phyloP scores from a whole-genome alignment of 2,888 invertebrate genomes.

The Globia sparganii region DNA sequence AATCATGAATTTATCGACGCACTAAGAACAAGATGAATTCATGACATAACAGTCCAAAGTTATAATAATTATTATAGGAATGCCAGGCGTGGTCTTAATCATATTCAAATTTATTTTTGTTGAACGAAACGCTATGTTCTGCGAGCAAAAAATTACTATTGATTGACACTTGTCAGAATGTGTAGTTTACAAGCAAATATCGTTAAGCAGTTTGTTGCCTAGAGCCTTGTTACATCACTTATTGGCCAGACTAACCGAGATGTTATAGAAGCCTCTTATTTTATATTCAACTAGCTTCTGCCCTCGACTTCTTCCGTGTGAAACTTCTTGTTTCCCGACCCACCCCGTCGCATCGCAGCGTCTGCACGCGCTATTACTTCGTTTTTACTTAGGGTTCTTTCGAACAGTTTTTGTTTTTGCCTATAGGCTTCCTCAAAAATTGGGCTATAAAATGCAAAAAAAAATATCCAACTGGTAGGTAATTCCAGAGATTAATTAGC shows the following conservation, averaged over 20 bases:
- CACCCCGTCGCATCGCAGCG: no score
- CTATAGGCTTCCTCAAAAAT: no score
- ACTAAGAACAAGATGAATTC: no score
- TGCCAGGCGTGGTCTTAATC: slow-evolving; percentile 46
- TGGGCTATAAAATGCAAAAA: no score
- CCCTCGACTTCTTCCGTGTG: background rate
- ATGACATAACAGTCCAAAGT: slow-evolving; percentile 62
- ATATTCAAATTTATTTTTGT: slow-evolving; percentile 52
- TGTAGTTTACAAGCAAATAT: slow-evolving; percentile 19
- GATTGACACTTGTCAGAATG: slow-evolving; percentile 44
- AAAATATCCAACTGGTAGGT: no score
- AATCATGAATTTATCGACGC: no score
- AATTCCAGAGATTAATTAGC: no score
- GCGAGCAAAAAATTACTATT: slow-evolving; percentile 30
- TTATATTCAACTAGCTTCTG: background rate
- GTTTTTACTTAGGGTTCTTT: no score
- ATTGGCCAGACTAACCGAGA: slow-evolving; percentile 1
- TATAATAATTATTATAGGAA: slow-evolving; percentile 49
- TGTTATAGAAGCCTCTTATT: background rate
- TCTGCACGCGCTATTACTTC: no score
- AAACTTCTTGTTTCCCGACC: no score
- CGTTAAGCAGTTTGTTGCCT: slow-evolving; percentile 8
- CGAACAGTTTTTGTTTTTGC: no score
- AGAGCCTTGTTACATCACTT: slow-evolving; percentile 23
- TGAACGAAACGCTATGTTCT: slow-evolving; percentile 26